Base-by-base conservation (phyloP, 1,140 invertebrate genomes). In the Drosophila nasuta region DNA sequence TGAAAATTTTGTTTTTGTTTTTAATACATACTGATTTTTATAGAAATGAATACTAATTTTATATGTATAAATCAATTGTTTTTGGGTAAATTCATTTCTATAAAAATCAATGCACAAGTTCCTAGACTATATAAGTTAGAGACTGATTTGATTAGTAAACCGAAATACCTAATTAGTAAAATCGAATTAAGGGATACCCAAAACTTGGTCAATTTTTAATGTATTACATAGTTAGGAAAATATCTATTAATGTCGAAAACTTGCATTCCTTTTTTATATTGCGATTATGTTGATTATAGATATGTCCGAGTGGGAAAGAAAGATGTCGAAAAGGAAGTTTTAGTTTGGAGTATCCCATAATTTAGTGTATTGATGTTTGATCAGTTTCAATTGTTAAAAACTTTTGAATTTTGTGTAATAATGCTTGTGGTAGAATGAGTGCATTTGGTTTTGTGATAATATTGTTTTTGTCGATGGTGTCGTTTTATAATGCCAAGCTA, bases 401-500 rank as follows among this genome's bases (percentile, higher is more conserved):
- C 4, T 56, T 30, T n/a, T 25, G 13, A 43, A 17, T 33, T 45
- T 56, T 43, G 28, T 66, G 13, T 54, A 33, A 56, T 46, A 56
- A 15, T 15, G 28, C 54, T 46, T 25, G 20, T 25, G 20, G 38
- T 28, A 46, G 41, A 74, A 48, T 69, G 30, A 62, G 65, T 69
- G 49, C 57, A 69, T 49, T 75, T 69, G 49, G 43, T 70, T 70
- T 75, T 63, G 48, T 60, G 65, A 73, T 67, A 41, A 59, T 57
- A 28, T 65, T 57, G 10, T 65, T 60, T 60, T 56, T 67, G 46
- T 65, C 35, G 57, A 63, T 58, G 43, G 13, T 51, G 54, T 57
- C 43, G 54, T 72, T 64, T 60, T 72, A 46, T 76, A 66, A 65
- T 76, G 62, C 49, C 68, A 72, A 66, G 60, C 64, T 76, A 71